A percentile compares a stretch with the other conserved stretches of the same genome.
These are phyloP conservation scores for Meteorus cinctellus DNA, from an alignment of 2,888 invertebrate species.

Conservation along the genomic window DNA sequence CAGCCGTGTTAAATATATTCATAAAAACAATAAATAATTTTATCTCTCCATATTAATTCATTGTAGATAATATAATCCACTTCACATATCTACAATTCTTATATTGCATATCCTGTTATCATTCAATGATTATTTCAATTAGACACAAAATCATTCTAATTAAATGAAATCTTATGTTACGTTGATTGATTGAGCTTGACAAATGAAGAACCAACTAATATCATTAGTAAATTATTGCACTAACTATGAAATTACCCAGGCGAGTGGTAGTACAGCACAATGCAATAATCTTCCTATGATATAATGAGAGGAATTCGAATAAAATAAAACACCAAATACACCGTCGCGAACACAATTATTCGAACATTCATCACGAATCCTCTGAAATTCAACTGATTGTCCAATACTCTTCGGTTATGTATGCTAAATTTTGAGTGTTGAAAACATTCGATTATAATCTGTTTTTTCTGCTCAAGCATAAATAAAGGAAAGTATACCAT, in stretches of 20 bases:
- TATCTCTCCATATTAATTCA: not conserved
- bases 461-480: slow-evolving; percentile 35
- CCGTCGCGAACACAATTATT: slow-evolving; percentile 7
- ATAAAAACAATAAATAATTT: not conserved
- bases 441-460: not conserved
- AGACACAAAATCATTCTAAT: not conserved
- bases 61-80: slow-evolving; percentile 23
- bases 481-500: slow-evolving; percentile 38
- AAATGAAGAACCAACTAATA: not conserved
- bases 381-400: not conserved
- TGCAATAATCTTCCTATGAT: not conserved
- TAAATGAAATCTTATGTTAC: not conserved
- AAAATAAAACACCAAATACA: slow-evolving; percentile 1
- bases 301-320: not conserved
- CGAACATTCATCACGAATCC: not conserved
- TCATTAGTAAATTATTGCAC: not conserved
- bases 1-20: not conserved
- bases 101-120: slow-evolving; percentile 38
- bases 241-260: not conserved
- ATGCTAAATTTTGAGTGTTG: not conserved
- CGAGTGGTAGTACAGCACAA: not conserved
- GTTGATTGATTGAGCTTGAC: slow-evolving; percentile 13
- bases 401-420: not conserved
- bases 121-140: slow-evolving; percentile 17
- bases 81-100: slow-evolving; percentile 39